Evolutionary conservation across 2,113 vertebrate genomes (phyloP), one percentile per base, ranked within the genome.

Genomic region (Chlamydotis undulata): DNA sequence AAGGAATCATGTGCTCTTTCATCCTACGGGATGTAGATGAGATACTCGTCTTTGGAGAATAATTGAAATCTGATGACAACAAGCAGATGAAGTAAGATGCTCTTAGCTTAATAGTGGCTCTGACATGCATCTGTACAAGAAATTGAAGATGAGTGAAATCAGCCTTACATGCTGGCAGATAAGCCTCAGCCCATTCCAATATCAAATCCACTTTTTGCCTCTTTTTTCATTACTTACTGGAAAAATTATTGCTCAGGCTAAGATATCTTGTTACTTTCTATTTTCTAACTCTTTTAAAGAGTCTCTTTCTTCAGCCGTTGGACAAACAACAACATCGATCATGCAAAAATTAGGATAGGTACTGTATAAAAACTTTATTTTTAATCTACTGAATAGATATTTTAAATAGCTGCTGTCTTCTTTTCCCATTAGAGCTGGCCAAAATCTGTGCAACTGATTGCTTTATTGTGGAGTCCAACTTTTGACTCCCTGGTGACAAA

Each of bases 401-500:
- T 88, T 92, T 80, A n/a, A 74, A 90, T 64, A 90, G 70, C 67
- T 65, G 26, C 28, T 76, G 45, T 70, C 70, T 90, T 60, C 10
- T 23, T 79, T 76, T 91, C 85, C 78, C 78, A 64, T 43, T 65
- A 76, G 10, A 93, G 83, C 71, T 80, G 59, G 75, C 78, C 88
- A 95, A 89, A 82, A 82, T 52, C 65, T 79, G 16, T 68, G 74
- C 90, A 95, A 78, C 33, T 55, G 77, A 93, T 87, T 95, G 75
- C 71, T 95, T 94, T 94, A 90, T 88, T 86, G 82, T 88, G 53
- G 57, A 95, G 68, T 84, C 93, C 83, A 96, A 59, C 83, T 95
- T 94, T 69, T 75, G 79, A 75, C 80, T 97, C 94, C 93, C 91
- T 78, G 60, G 94, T 89, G 91, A 84, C 69, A 90, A 91, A 95